These are phyloP conservation scores for Schizothorax lantsangensis DNA, from an alignment of 2,797 vertebrate genomes.

Conservation along the genomic window DNA sequence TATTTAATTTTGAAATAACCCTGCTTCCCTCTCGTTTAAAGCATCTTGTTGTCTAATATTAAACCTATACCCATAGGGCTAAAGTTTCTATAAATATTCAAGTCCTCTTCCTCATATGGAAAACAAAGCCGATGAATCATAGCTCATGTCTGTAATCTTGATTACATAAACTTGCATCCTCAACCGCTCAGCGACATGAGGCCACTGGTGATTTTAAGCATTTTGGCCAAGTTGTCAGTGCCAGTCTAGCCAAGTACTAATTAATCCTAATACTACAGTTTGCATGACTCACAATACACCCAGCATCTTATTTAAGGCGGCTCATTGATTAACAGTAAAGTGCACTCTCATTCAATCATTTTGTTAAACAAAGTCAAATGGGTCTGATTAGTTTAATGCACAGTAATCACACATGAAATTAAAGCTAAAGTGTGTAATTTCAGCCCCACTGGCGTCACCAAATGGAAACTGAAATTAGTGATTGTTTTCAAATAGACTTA, in stretches of 20 bases:
- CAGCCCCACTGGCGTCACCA: not conserved
- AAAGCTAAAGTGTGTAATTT: not conserved
- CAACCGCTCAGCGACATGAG: slow-evolving; percentile 9
- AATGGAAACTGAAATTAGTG: not conserved
- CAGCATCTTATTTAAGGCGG: not conserved
- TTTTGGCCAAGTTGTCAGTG: slow-evolving; percentile 39
- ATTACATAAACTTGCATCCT: slow-evolving; percentile 55
- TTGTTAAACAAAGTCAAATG: slow-evolving; percentile 11
- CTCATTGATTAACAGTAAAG: slow-evolving; percentile 15
- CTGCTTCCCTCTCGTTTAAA: slow-evolving; percentile 31
- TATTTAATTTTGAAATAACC: slow-evolving; percentile 37
- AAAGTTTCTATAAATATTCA: slow-evolving; percentile 47
- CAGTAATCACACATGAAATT: not conserved
- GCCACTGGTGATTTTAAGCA: slow-evolving; percentile 36
- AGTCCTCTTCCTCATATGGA: slow-evolving; percentile 31
- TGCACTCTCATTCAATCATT: not conserved
- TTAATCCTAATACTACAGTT: slow-evolving; percentile 14
- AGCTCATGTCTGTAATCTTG: slow-evolving; percentile 51
- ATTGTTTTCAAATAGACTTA: not conserved
- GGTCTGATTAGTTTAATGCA: not conserved
- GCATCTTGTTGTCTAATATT: slow-evolving; percentile 42
- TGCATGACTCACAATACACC: not conserved
- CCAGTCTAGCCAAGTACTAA: slow-evolving; percentile 27
- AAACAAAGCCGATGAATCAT: slow-evolving; percentile 59
- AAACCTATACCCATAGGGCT: slow-evolving; percentile 28